Conservation (phyloP, 2,113 vertebrate species). For the Dicentrarchus labrax region DNA sequence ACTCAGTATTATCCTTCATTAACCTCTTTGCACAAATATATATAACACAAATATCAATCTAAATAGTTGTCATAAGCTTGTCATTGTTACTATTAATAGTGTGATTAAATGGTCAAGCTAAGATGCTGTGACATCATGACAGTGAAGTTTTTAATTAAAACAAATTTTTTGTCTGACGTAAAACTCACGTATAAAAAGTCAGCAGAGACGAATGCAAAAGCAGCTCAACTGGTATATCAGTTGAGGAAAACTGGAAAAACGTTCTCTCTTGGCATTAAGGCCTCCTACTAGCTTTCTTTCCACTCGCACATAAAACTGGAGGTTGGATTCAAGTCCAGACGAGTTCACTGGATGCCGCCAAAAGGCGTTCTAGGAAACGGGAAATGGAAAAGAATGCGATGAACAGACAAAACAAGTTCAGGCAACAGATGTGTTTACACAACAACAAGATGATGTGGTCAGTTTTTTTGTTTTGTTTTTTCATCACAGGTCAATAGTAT, state of each 20-base stretch:
- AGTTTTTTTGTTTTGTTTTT: too few species aligned
- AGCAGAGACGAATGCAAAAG: not conserved
- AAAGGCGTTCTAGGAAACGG: not conserved
- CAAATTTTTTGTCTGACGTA: not conserved
- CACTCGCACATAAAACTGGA: not conserved
- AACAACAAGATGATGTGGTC: not conserved
- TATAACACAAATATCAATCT: not conserved
- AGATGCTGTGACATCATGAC: not conserved
- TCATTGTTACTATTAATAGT: not conserved
- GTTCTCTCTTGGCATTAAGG: not conserved
- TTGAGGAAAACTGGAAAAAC: not conserved
- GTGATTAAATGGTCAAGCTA: not conserved
- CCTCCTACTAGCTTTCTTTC: conserved; percentile 23
- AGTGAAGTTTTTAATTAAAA: conserved; percentile 2
- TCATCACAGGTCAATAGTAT: conserved; percentile 6
- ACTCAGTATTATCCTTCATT: conserved; percentile 15
- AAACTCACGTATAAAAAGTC: not conserved
- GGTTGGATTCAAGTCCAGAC: conserved; percentile 19
- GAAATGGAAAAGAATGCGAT: conserved; percentile 12
- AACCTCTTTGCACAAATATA: not conserved
- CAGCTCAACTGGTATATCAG: not conserved
- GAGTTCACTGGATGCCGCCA: not conserved
- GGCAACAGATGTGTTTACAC: not conserved
- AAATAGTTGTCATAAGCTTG: not conserved
- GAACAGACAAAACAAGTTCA: not conserved